Base-by-base conservation (phyloP, 2,113 vertebrate genomes). In the Sylvicapra grimmia region DNA sequence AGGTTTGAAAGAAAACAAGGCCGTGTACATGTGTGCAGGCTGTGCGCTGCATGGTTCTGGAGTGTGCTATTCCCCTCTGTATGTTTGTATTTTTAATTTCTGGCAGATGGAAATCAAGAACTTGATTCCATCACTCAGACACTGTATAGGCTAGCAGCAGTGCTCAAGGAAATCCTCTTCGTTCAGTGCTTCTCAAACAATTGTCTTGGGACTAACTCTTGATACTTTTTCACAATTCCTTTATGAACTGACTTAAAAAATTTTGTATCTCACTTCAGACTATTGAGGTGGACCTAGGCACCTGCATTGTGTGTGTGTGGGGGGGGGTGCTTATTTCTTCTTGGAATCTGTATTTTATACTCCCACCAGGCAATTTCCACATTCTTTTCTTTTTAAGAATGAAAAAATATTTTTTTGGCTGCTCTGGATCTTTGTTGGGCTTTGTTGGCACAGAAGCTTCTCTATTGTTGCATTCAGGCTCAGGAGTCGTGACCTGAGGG, bases 1-100 rank as follows among this genome's bases (percentile, higher is more conserved):
- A 96, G 93, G 61, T 91, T 89, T 86, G 61, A 95, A 93, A 84
- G 87, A 87, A 92, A 94, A 93, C 59, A 68, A 63, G 86, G 27
- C 61, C 6, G 1, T 19, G 75, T 77, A 40, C 89, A 40, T 18
- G 61, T 36, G 65, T 84, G 49, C 90, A 29, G 92, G 86, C 68
- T 68, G 31, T 47, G 25, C 25, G 27, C 94, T 83, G 61, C 86
- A 16, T 15, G 77, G 77, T 72, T 96, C 59, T 36, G 75, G 47
- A 79, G n/a, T n/a, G 91, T 27, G 8, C 72, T 33, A 44, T 10
- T 89, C 56, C 86, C 61, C 36, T 90, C 88, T 61, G 11, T 18
- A 9, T 23, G 31, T 59, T 47, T 88, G 65, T 77, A 18, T 82
- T 11, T 82, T 94, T 90, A 6, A 44, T 84, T 83, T 79, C 92